Base-by-base conservation (phyloP, 2,797 vertebrate species). In the Acropternis orthonyx region DNA sequence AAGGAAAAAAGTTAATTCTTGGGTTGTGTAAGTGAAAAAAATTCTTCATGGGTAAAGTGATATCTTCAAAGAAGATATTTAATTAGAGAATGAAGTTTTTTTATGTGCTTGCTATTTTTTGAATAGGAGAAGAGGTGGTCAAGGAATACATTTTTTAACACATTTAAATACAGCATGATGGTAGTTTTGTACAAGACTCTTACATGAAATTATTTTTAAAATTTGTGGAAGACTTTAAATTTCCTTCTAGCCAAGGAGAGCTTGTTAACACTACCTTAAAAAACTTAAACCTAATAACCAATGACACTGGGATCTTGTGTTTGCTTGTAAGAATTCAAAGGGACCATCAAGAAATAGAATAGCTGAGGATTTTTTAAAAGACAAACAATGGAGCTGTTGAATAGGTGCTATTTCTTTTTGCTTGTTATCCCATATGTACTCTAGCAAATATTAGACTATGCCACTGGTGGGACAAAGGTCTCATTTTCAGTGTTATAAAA, bases 1-100 rank as follows among this genome's bases (percentile, higher is more conserved):
- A 92, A 86, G 17, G 43, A 78, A 92, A 54, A 72, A 30, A 56
- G 32, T 54, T 75, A 86, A 81, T 89, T 91, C 41, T 85, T 28
- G 78, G 36, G 15, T 34, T 52, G 7, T 34, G 4, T 41, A 85
- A 83, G 54, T 28, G 18, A 52, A 62, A 84, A 52, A 84, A 48
- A 80, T 37, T 56, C 37, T 85, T 65, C 49, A 87, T 2, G 3
- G 4, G 28, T 83, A 34, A 61, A 92, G 17, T 32, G 8, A 46
- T 61, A 5, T 61, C 10, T 67, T 84, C 28, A 85, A 68, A 82
- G 36, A 34, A 84, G 10, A 55, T 54, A 65, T 12, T 76, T 54
- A 71, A 59, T 11, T 69, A 51, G 15, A 80, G 14, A 67, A 85
- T n/a, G 43, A 54, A 82, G 75, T 32, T 2, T 54, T 73, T 72